Evolutionary conservation across 1,140 invertebrate species (phyloP), one percentile per base, ranked within the genome.

Genomic region (Drosophila fuyamai): DNA sequence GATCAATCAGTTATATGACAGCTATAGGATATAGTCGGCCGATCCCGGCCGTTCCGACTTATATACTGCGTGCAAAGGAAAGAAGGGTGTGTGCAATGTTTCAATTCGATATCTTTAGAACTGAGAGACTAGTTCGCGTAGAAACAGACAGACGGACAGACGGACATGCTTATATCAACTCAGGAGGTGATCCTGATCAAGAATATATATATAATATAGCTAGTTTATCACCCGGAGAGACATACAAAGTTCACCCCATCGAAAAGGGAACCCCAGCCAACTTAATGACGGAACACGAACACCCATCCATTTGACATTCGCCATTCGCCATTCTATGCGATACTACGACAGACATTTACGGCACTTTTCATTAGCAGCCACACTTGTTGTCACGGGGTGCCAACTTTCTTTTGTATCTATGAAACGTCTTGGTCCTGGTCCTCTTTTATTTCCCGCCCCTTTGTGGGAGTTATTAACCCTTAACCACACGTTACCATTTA

Each of bases 391-490:
- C 44, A 58, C 51, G 70, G 44, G 58, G 46, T 58, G 48, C 38
- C 47, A 55, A 63, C 46, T 76, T 58, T 59, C 44, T 38, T 77
- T 77, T 72, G 79, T 82, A 76, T 79, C 75, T 68, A 75, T 70
- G 76, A 65, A 82, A 79, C 78, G 75, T 82, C 83, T 88, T 88
- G 75, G 65, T 55, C 50, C 46, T 46, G 35, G 41, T 72, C 1
- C 35, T 73, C 1, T 55, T 63, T 46, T 59, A 38, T 44, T 70
- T 41, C 58, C 29, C 47, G 23, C 54, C 55, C 46, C 47, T 85
- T 86, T 75, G 83, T 86, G 81, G 80, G 61, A 89, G 83, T 86
- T 86, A 86, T 86, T 86, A 86, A 86, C 83, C 83, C 83, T 86
- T 86, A 86, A 89, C 83, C 83, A 68, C 83, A 86, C 72, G 81